phyloP scores from a whole-genome alignment of 2,113 vertebrate genomes.

The Tyrannus savana region DNA sequence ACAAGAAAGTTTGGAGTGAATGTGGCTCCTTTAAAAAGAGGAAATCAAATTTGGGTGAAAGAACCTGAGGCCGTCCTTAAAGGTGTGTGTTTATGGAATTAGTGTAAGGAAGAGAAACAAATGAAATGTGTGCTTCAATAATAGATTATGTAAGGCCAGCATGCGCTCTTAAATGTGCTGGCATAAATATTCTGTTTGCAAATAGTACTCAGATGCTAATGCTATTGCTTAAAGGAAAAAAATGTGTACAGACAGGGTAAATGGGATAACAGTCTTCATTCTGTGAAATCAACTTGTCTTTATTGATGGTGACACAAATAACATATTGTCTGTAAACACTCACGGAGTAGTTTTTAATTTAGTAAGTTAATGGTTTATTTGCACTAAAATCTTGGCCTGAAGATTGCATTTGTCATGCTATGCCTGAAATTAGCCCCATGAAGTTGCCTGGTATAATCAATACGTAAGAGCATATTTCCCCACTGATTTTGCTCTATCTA shows the following conservation, averaged over 20 bases:
- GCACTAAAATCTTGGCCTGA: neutral
- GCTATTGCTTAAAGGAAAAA: neutral
- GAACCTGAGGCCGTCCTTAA: neutral
- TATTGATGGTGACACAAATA: neutral
- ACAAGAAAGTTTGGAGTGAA: neutral
- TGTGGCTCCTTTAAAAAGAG: neutral
- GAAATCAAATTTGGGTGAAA: neutral
- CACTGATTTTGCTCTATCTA: neutral
- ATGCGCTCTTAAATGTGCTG: neutral
- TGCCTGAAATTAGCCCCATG: neutral
- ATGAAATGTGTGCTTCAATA: neutral
- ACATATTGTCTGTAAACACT: neutral
- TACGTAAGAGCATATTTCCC: neutral
- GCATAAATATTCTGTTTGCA: neutral
- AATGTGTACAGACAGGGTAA: neutral
- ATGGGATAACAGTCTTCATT: neutral
- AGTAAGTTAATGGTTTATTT: neutral
- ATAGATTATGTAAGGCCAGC: neutral
- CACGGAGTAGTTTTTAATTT: neutral
- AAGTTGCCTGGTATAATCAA: neutral
- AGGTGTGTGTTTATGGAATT: neutral
- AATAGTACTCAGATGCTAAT: neutral
- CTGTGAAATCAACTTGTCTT: neutral
- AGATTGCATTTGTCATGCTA: neutral
- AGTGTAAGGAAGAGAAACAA: neutral